Base-by-base conservation (phyloP, 37 sponge, comb jelly and placozoan genomes). In the Geodia barretti region DNA sequence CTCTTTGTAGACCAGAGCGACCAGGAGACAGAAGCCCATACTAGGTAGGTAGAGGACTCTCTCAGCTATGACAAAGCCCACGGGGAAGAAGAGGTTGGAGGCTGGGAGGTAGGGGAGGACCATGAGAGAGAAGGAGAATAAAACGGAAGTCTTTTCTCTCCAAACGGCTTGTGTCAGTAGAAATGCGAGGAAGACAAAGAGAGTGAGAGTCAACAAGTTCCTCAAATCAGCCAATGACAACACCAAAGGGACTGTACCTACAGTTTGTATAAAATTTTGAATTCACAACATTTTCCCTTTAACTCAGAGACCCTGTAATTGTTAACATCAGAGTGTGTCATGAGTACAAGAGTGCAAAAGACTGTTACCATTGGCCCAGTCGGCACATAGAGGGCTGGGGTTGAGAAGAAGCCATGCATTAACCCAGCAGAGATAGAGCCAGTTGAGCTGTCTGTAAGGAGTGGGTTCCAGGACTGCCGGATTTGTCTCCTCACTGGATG, bases 61-160 rank as follows among this genome's bases (percentile, higher is more conserved):
- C 39, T 91, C 91, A 14, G 95, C 95, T 24, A 91, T 88, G 19
- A 91, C 91, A 77, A 93, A 93, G 2, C 94, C 91, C n/a, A 91
- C 91, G 9, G 88, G 88, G 36, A 97, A 94, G 83, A 97, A 94
- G 23, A 97, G 85, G 68, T 97, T 97, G 38, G 93, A 94, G 35
- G 97, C 97, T 31, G 97, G 97, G 28, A 97, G 9, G 75, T 81
- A 97, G 19, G 97, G 97, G 47, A 97, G 87, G 21, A 92, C 70
- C 41, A 89, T 64, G 7, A 97, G 60, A 54, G 83, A 72, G 35
- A 97, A 61, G 23, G 78, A 92, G 70, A 84, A 39, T 33, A 91
- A 32, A n/a, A 88, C 79, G 0, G 39, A 41, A 1, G 28, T 64
- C 32, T 66, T 70, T 29, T 40, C 29, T 32, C 58, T 74, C 25